A percentile compares a stretch with the other conserved stretches of the same genome.
Conservation (phyloP, 2,888 invertebrate genomes). For the Aphrophora alni region DNA sequence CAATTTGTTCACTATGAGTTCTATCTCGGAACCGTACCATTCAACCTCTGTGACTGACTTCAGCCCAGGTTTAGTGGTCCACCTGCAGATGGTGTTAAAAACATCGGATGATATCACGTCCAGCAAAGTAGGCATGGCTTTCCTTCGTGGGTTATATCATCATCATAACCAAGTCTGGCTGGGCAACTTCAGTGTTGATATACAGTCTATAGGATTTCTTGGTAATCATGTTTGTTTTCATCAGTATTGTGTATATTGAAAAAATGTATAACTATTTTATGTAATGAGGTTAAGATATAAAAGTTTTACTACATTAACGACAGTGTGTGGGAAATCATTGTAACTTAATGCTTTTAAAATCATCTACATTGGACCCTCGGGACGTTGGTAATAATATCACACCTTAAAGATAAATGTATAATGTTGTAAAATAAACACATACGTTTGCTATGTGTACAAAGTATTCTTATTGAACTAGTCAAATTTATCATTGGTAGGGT, state of each 20-base stretch:
- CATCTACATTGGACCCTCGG: too few species aligned
- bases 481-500: too few species aligned
- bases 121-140: constrained; percentile 54
- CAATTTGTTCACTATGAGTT: constrained; percentile 49
- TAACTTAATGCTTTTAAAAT: too few species aligned
- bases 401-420: too few species aligned
- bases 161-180: constrained; percentile 54
- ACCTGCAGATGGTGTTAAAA: constrained; percentile 49
- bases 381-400: too few species aligned
- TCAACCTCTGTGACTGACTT: constrained; percentile 47
- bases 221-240: constrained; percentile 38
- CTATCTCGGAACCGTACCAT: constrained; percentile 50
- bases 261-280: neutral
- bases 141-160: constrained; percentile 54
- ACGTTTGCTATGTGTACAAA: too few species aligned
- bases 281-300: too few species aligned
- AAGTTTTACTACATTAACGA: too few species aligned
- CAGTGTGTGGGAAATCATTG: too few species aligned
- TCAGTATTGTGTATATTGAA: neutral
- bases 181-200: constrained; percentile 54
- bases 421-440: too few species aligned
- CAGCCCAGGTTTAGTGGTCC: constrained; percentile 47
- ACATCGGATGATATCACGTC: constrained; percentile 52
- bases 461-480: too few species aligned
- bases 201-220: constrained; percentile 55